These are phyloP conservation scores for Aptenodytes forsteri DNA, from an alignment of 2,113 vertebrate genomes.

Conservation along the genomic window DNA sequence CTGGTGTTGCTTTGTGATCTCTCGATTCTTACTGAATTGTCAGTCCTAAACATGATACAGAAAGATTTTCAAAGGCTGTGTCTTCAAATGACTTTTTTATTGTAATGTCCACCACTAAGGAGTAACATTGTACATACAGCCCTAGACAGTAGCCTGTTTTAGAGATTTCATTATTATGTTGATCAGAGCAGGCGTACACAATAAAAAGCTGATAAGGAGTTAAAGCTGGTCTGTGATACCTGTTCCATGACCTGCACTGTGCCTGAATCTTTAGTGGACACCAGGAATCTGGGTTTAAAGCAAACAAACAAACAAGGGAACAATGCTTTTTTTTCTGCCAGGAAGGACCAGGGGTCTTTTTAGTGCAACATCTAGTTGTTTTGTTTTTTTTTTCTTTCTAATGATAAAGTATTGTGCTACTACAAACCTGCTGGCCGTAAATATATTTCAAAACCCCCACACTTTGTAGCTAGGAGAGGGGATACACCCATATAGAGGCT, in stretches of 20 bases:
- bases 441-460: neutral
- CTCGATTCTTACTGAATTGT: neutral
- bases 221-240: neutral
- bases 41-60: neutral
- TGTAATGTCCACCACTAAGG: neutral
- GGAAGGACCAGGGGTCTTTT: neutral
- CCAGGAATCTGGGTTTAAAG: neutral
- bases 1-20: neutral
- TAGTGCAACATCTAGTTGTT: neutral
- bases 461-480: too few relatives aligned
- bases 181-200: neutral
- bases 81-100: neutral
- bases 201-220: neutral
- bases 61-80: neutral
- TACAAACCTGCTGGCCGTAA: neutral
- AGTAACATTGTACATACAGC: neutral
- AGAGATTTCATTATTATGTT: neutral
- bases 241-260: neutral
- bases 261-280: neutral
- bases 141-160: neutral
- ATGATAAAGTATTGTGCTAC: neutral
- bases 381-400: neutral
- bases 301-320: neutral
- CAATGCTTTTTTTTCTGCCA: neutral
- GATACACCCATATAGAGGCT: neutral